phyloP scores from a whole-genome alignment of 2,888 invertebrate species.

The Sinopyrophorus schimmeli region DNA sequence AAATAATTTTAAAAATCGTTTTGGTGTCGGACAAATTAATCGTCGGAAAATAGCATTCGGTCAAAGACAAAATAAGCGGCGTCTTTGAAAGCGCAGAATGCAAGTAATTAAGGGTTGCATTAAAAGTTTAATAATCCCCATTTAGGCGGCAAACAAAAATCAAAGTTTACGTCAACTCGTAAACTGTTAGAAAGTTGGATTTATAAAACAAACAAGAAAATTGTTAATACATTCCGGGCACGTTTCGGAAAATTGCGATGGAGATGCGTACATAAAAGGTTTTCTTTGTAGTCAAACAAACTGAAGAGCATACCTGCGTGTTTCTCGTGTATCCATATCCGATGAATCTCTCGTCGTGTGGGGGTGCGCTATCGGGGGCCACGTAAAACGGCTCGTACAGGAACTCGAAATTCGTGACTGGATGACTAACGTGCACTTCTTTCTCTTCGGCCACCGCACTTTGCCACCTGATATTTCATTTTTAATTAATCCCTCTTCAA shows the following conservation, averaged over 20 bases:
- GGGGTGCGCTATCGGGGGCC: slow-evolving; percentile 77
- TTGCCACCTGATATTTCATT: slow-evolving; percentile 65
- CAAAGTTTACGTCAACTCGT: too few relatives aligned
- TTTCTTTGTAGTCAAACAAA: slow-evolving; percentile 34
- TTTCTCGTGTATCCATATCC: slow-evolving; percentile 93
- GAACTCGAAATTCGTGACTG: slow-evolving; percentile 81
- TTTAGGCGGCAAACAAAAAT: too few relatives aligned
- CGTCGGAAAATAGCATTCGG: too few relatives aligned
- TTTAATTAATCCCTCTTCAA: too few relatives aligned
- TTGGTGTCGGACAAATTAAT: too few relatives aligned
- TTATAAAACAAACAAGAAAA: slow-evolving; percentile 11
- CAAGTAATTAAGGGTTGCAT: too few relatives aligned
- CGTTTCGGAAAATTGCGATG: slow-evolving; percentile 15
- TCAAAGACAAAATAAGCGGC: too few relatives aligned
- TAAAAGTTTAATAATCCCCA: too few relatives aligned
- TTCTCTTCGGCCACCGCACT: slow-evolving; percentile 62
- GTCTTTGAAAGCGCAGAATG: too few relatives aligned
- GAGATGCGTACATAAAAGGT: slow-evolving; percentile 19
- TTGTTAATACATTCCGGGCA: slow-evolving; percentile 18
- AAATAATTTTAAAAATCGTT: too few relatives aligned
- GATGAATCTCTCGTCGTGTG: slow-evolving; percentile 85
- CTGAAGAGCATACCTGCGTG: slow-evolving; percentile 69
- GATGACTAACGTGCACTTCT: slow-evolving; percentile 77
- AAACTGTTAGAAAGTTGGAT: too few relatives aligned
- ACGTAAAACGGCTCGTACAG: slow-evolving; percentile 93